A percentile compares a stretch with the other conserved stretches of the same genome.
These are phyloP conservation scores for Brachyptera risi DNA, from an alignment of 2,888 invertebrate genomes.

Conservation along the genomic window DNA sequence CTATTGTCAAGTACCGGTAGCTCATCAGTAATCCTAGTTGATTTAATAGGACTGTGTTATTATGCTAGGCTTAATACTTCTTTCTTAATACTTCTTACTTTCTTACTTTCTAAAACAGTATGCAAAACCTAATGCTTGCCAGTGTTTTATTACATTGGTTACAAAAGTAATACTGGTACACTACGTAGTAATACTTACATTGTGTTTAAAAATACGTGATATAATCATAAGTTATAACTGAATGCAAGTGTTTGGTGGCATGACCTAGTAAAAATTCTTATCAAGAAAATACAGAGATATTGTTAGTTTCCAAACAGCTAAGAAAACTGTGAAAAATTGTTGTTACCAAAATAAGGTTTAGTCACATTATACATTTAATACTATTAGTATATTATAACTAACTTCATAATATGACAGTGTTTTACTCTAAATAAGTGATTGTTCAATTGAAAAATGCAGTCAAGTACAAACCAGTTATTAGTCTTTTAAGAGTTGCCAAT, in stretches of 20 bases:
- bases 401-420: not conserved
- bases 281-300: too few relatives aligned
- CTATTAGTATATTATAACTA: not conserved
- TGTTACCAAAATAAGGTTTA: not conserved
- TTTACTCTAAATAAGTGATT: conserved; percentile 17
- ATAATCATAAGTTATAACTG: not conserved
- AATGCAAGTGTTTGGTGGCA: not conserved
- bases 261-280: too few relatives aligned
- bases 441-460: conserved; percentile 30
- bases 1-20: too few relatives aligned
- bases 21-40: too few relatives aligned
- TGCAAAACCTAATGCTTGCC: not conserved
- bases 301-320: not conserved
- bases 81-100: too few relatives aligned
- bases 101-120: too few relatives aligned
- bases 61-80: too few relatives aligned
- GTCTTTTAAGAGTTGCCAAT: conserved; percentile 31
- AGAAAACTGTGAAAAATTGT: not conserved
- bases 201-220: not conserved
- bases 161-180: not conserved
- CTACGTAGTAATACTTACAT: too few relatives aligned
- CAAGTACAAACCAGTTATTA: conserved; percentile 34
- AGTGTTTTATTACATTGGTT: not conserved
- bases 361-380: not conserved
- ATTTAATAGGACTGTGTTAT: too few relatives aligned